These are phyloP conservation scores for Steinernema khuongi DNA, from an alignment of 1,140 invertebrate genomes.

Conservation along the genomic window DNA sequence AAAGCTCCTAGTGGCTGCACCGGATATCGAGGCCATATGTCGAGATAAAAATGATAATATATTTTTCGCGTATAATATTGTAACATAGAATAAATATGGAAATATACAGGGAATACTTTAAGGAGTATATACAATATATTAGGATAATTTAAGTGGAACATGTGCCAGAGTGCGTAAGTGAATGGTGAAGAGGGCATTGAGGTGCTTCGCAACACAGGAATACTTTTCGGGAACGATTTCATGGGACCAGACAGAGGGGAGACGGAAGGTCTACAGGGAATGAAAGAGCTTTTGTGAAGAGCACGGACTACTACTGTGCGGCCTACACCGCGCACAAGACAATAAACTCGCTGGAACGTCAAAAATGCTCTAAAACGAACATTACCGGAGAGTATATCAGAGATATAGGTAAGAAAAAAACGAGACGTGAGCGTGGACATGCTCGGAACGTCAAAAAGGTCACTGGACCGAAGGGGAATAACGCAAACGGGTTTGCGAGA, in stretches of 20 bases:
- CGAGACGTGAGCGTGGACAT: neutral
- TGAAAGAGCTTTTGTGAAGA: neutral
- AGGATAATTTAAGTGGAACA: neutral
- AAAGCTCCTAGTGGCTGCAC: too few relatives aligned
- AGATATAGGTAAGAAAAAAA: conserved; percentile 38
- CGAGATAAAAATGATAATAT: too few relatives aligned
- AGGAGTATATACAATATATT: neutral
- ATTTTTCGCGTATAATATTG: neutral
- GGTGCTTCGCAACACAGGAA: neutral
- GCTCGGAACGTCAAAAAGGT: conserved; percentile 13
- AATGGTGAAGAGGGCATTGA: neutral
- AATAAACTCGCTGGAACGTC: neutral
- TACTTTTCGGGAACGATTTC: neutral
- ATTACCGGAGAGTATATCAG: conserved; percentile 38
- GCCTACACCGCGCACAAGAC: neutral
- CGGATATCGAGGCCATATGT: too few relatives aligned
- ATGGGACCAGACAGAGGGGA: neutral
- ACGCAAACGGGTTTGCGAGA: neutral
- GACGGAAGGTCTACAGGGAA: neutral
- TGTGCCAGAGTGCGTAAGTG: neutral
- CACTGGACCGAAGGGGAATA: conserved; percentile 16
- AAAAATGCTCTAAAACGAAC: conserved; percentile 39
- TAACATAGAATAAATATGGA: conserved; percentile 13
- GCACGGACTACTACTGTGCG: neutral
- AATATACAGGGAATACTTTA: neutral